These are phyloP conservation scores for Barnardius zonarius DNA, from an alignment of 2,113 vertebrate genomes.

Conservation along the genomic window DNA sequence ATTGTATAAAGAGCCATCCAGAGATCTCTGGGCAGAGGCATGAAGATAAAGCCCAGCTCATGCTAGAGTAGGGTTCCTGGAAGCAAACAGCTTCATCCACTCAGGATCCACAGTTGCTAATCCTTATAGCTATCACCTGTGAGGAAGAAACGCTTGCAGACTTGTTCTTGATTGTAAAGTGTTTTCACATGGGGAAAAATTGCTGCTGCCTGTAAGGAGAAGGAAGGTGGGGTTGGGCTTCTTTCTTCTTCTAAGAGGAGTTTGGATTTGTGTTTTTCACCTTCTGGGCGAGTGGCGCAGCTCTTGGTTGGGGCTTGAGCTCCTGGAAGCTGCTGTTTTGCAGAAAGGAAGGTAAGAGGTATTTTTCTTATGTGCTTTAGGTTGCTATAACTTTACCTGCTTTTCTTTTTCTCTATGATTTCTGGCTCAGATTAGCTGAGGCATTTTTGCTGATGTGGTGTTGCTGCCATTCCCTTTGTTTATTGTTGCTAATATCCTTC, in stretches of 20 bases:
- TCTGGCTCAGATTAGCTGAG: background rate
- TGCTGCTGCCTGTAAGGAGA: background rate
- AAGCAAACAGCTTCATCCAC: background rate
- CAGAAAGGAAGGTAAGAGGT: background rate
- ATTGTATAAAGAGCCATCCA: background rate
- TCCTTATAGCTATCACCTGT: background rate
- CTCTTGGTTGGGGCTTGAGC: background rate
- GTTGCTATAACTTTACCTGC: background rate
- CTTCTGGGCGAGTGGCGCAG: background rate
- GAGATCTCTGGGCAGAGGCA: background rate
- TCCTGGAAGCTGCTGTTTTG: background rate
- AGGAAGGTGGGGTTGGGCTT: background rate
- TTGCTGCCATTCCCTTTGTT: background rate
- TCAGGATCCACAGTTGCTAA: background rate
- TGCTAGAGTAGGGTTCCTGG: background rate
- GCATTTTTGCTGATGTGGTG: background rate
- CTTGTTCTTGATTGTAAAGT: background rate
- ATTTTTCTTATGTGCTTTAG: background rate
- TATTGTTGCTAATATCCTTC: background rate
- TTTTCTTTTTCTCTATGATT: background rate
- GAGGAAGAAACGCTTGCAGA: background rate
- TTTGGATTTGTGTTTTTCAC: background rate
- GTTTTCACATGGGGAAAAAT: background rate
- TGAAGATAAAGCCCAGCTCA: background rate
- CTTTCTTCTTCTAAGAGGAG: background rate